These are phyloP conservation scores for Heteropelma amictum DNA, from an alignment of 2,888 invertebrate genomes.

Conservation along the genomic window DNA sequence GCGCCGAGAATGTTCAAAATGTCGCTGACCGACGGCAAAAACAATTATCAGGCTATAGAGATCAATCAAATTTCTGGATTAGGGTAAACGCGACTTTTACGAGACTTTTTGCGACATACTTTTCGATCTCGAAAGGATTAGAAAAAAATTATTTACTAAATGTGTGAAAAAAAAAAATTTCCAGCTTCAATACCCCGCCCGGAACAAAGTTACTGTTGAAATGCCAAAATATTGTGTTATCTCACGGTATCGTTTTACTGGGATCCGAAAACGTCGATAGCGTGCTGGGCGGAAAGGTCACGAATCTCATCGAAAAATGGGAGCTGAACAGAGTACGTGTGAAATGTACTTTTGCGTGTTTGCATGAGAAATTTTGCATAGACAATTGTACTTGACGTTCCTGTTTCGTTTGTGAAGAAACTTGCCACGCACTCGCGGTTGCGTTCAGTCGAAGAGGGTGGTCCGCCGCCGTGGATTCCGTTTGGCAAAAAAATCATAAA, in stretches of 20 bases:
- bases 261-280: slow-evolving; percentile 82
- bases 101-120: neutral
- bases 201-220: slow-evolving; percentile 88
- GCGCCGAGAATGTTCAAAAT: slow-evolving; percentile 92
- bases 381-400: neutral
- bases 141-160: neutral
- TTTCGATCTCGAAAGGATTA: neutral
- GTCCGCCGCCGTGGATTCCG: slow-evolving; percentile 94
- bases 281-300: slow-evolving; percentile 91
- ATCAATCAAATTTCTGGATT: slow-evolving; percentile 84
- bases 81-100: slow-evolving; percentile 75
- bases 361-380: neutral
- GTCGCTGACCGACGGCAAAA: slow-evolving; percentile 91
- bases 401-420: slow-evolving; percentile 65
- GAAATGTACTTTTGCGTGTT: neutral
- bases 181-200: slow-evolving; percentile 89
- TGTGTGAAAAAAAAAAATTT: slow-evolving; percentile 36
- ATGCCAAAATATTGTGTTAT: slow-evolving; percentile 80
- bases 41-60: slow-evolving; percentile 88
- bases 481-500: slow-evolving; percentile 89
- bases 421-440: slow-evolving; percentile 76
- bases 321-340: slow-evolving; percentile 81
- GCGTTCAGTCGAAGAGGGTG: slow-evolving; percentile 84
- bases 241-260: slow-evolving; percentile 87
- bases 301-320: slow-evolving; percentile 92